Evolutionary conservation across 2,888 invertebrate species (phyloP).

Genomic region (Epinotia demarniana): DNA sequence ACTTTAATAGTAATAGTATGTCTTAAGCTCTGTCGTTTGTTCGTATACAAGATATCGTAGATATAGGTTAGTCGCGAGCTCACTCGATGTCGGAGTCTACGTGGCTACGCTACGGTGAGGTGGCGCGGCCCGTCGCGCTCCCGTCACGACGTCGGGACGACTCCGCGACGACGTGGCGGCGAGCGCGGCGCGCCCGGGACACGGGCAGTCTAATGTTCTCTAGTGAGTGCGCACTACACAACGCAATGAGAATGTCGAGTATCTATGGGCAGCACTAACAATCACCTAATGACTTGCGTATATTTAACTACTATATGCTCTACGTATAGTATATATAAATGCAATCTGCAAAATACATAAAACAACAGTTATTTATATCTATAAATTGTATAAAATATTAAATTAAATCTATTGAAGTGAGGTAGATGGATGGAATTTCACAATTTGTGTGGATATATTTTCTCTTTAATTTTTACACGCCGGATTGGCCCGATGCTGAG

Average conservation of each 20-base stretch:
- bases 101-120: conserved; percentile 66
- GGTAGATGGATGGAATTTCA: conserved; percentile 90
- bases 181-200: conserved; percentile 19
- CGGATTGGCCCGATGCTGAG: conserved; percentile 84
- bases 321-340: conserved; percentile 84
- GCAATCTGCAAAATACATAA: conserved; percentile 85
- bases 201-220: conserved; percentile 65
- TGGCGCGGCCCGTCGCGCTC: conserved; percentile 44
- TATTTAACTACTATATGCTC: conserved; percentile 83
- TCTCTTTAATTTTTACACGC: conserved; percentile 72
- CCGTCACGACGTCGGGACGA: conserved; percentile 48
- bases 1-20: conserved; percentile 71
- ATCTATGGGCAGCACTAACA: conserved; percentile 79
- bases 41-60: conserved; percentile 80
- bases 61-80: conserved; percentile 68
- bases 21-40: conserved; percentile 82
- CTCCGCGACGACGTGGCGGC: conserved; percentile 48
- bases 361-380: conserved; percentile 84
- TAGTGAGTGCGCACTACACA: conserved; percentile 76
- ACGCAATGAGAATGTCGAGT: conserved; percentile 59
- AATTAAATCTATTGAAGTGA: conserved; percentile 87
- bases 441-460: conserved; percentile 83
- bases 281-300: conserved; percentile 79
- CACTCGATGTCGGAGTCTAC: conserved; percentile 52
- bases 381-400: conserved; percentile 85